Base-by-base conservation (phyloP, 2,797 vertebrate species). In the Sebastes steindachneri region DNA sequence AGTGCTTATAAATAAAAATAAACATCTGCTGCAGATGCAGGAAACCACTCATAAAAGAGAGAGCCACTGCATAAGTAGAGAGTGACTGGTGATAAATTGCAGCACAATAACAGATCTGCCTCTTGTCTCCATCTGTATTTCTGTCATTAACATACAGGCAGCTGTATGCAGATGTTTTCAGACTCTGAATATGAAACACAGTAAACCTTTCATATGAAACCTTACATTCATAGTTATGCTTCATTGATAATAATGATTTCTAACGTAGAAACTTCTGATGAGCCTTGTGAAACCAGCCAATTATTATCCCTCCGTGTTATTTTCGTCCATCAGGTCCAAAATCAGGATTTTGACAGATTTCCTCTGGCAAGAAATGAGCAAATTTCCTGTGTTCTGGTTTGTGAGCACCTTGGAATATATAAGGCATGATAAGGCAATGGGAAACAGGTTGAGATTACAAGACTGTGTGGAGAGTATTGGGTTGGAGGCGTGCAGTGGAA, bases 331-430 rank as follows among this genome's bases (percentile, higher is more conserved):
- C 64, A 57, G 21, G 5, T 84, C 83, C 76, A 89, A 83, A 82
- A 86, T 86, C 78, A 58, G 83, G 68, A 82, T 87, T 88, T 90
- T 57, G 80, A 83, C 1, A 25, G 73, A 80, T 91, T 89, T 92
- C 75, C 65, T 78, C 31, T 85, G 75, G 79, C 71, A 80, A 74
- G 75, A 82, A 77, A 73, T 85, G 5, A 80, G 70, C 65, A 72
- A 21, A 80, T 89, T 91, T 90, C 88, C 88, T 89, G 77, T 77
- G 33, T 75, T 89, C 67, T 77, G 80, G 26, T 74, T 79, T 81
- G 64, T 72, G 75, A 86, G 73, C 81, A 83, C 79, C 66, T 75
- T 83, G 62, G 77, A 89, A 89, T 89, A 80, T 28, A 83, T 75
- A 76, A 82, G 26, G 41, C 48, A 57, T 79, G 83, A 82, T 75